Evolutionary conservation across 2,888 invertebrate genomes (phyloP).

Genomic region (Teinopalpus imperialis): DNA sequence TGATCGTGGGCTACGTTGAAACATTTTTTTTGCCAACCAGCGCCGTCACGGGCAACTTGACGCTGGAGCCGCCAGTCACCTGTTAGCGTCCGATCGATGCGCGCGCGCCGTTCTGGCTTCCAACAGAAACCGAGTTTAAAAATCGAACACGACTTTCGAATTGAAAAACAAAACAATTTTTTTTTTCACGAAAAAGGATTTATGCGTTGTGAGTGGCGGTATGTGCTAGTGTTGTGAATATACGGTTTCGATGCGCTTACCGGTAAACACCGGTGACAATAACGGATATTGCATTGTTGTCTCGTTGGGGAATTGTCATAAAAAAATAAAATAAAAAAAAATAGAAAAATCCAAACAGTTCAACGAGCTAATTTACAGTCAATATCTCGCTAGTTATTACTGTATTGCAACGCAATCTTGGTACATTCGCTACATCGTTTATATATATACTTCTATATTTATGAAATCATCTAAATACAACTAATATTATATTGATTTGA

Average conservation of each 20-base stretch:
- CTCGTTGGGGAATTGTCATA: constrained; percentile 23
- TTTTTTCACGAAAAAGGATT: constrained; percentile 40
- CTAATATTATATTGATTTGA: too few relatives aligned
- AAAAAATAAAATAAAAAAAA: constrained; percentile 8
- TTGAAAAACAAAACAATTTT: constrained; percentile 47
- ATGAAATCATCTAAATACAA: too few relatives aligned
- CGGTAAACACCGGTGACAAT: constrained; percentile 58
- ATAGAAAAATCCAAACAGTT: neutral
- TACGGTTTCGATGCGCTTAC: constrained; percentile 59
- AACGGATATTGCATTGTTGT: constrained; percentile 44
- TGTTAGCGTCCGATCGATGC: constrained; percentile 63
- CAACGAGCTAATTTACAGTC: neutral
- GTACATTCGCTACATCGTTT: too few relatives aligned
- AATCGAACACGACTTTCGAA: constrained; percentile 46
- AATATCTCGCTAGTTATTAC: neutral
- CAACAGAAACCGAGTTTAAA: constrained; percentile 42
- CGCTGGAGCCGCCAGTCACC: constrained; percentile 63
- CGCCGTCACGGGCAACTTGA: constrained; percentile 58
- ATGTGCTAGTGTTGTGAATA: constrained; percentile 46
- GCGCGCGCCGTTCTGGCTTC: constrained; percentile 57
- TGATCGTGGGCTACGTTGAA: constrained; percentile 52
- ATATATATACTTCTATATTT: too few relatives aligned
- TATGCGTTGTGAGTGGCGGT: constrained; percentile 34
- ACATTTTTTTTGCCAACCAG: constrained; percentile 43
- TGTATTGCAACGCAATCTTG: neutral